Evolutionary conservation across 2,797 vertebrate species (phyloP), one percentile per base, ranked within the genome.

Genomic region (Mycteria americana): DNA sequence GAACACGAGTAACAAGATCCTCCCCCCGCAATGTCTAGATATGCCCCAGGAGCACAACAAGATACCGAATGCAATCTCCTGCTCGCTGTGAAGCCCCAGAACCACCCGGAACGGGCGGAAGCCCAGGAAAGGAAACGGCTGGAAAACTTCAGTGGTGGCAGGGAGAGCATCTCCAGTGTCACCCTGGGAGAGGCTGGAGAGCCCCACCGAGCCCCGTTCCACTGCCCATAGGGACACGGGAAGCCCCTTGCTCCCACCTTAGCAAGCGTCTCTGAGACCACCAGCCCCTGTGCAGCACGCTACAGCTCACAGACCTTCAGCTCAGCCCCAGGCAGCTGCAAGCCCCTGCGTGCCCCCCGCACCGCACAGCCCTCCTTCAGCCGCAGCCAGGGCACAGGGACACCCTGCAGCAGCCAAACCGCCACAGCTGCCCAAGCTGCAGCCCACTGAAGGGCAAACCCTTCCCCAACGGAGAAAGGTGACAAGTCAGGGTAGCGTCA

Each of bases 41-140:
- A 7, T 0, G 6, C 4, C 43, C 64, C 68, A 63, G 65, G 6
- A 57, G 57, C 39, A 31, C 33, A 33, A 31, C 3, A 21, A 14
- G 67, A 22, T 3, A 53, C 23, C 3, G 1, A 22, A 39, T 12
- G 56, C 18, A 10, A 5, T 0, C 0, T 37, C 46, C 74, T 35
- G 7, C 57, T 28, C 11, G 64, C 50, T 62, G 72, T 6, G 54
- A 50, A 22, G 28, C 19, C 28, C 11, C 83, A 13, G 78, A 41
- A 46, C 11, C 27, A 35, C 13, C 22, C 7, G 3, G 57, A 75
- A 37, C 0, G 4, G n/a, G 50, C 0, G 3, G 81, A 86, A 73
- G 7, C 9, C 18, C 24, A 2, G 37, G 54, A 65, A 65, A 60
- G 63, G 15, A 65, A 76, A 83, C 0, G 0, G 28, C 19, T 85